These are phyloP conservation scores for Hydriomena furcata DNA, from an alignment of 2,888 invertebrate species.

Conservation along the genomic window DNA sequence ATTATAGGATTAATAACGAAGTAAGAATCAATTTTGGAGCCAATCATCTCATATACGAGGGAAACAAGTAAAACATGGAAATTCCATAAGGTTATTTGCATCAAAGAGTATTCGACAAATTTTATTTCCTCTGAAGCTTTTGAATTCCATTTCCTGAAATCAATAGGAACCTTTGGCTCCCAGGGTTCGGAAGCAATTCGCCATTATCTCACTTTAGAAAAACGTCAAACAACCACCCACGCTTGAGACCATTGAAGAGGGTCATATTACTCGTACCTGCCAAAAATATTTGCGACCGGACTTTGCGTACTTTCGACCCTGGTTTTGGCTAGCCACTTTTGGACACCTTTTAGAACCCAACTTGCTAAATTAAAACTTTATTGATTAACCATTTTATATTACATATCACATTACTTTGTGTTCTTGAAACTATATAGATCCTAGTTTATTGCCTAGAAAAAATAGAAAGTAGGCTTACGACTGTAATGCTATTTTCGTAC, in stretches of 20 bases:
- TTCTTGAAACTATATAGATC: no score
- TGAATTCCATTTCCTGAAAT: constrained; percentile 20
- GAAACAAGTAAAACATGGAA: constrained; percentile 8
- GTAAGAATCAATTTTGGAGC: not conserved
- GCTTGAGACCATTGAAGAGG: constrained; percentile 46
- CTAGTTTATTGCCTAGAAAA: no score
- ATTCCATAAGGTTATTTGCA: constrained; percentile 14
- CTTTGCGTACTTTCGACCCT: not conserved
- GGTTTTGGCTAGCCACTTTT: no score
- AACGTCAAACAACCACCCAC: constrained; percentile 47
- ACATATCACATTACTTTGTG: no score
- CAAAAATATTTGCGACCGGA: constrained; percentile 3
- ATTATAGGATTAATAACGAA: no score
- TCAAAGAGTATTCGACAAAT: constrained; percentile 17
- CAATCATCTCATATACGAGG: constrained; percentile 7
- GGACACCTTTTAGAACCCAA: no score
- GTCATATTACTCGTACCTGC: constrained; percentile 31
- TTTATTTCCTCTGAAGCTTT: constrained; percentile 17
- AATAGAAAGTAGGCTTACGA: no score
- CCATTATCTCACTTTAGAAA: constrained; percentile 43
- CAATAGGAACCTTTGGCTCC: constrained; percentile 4
- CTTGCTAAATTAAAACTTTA: no score
- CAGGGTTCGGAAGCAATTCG: constrained; percentile 33
- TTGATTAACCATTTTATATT: no score
- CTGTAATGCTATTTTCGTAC: no score